Evolutionary conservation across 37 sponge, comb jelly and placozoan species (phyloP).

Genomic region (Oscarella lobularis): DNA sequence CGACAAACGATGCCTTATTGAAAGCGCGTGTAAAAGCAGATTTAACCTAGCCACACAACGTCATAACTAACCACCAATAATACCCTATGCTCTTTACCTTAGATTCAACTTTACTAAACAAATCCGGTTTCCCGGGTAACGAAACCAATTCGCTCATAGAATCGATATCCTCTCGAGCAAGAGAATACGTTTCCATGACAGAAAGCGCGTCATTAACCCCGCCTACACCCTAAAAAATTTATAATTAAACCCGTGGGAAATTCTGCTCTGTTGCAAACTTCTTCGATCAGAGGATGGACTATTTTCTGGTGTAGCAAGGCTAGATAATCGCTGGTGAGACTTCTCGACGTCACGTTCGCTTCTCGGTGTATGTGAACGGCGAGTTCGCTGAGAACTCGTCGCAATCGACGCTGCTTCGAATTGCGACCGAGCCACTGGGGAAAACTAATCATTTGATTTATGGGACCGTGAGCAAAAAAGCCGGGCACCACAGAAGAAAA

Average conservation of each 20-base stretch:
- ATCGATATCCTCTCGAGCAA: constrained; percentile 82
- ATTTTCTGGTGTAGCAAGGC: constrained; percentile 7
- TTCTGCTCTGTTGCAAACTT: constrained; percentile 32
- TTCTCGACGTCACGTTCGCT: background rate
- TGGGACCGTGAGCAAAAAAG: constrained; percentile 44
- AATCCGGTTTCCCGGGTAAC: constrained; percentile 34
- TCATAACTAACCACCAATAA: too few species aligned
- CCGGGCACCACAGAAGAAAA: constrained; percentile 87
- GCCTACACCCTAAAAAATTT: constrained; percentile 25
- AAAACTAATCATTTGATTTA: constrained; percentile 49
- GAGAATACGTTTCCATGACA: constrained; percentile 50
- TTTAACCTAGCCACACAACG: background rate
- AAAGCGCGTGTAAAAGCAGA: background rate
- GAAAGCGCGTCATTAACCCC: constrained; percentile 52
- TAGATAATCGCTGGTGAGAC: background rate
- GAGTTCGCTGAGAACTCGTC: constrained; percentile 56
- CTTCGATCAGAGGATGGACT: constrained; percentile 28
- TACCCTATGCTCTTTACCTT: constrained; percentile 11
- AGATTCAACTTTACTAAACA: constrained; percentile 6
- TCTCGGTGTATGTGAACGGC: constrained; percentile 32
- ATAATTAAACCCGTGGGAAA: background rate
- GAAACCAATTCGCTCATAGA: constrained; percentile 47
- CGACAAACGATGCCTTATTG: background rate
- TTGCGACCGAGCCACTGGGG: constrained; percentile 85
- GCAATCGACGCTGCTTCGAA: constrained; percentile 47